Evolutionary conservation across 2,888 invertebrate genomes (phyloP).

Genomic region (Hypselothyrea guttata): DNA sequence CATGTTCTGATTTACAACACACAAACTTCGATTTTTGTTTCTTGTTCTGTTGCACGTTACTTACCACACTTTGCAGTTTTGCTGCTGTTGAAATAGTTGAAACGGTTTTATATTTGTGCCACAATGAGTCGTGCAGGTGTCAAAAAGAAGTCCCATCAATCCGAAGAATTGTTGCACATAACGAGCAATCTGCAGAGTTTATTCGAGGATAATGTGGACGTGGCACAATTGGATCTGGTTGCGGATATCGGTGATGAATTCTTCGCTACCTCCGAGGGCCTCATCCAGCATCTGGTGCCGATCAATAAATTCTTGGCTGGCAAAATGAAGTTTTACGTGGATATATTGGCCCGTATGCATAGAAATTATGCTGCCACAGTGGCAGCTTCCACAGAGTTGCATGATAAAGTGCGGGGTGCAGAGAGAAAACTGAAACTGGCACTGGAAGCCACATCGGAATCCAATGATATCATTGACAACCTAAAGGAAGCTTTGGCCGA

Average conservation of each 20-base stretch:
- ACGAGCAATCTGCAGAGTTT: not conserved
- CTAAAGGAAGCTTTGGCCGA: slow-evolving; percentile 58
- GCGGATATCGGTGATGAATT: slow-evolving; percentile 72
- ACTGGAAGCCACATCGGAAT: slow-evolving; percentile 68
- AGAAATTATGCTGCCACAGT: slow-evolving; percentile 61
- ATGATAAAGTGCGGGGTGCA: slow-evolving; percentile 60
- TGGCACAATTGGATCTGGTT: slow-evolving; percentile 70
- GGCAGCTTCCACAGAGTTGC: slow-evolving; percentile 37
- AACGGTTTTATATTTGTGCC: not conserved
- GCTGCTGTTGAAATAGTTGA: not conserved
- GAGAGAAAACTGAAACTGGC: slow-evolving; percentile 71
- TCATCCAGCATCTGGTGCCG: slow-evolving; percentile 65
- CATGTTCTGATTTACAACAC: slow-evolving; percentile 9
- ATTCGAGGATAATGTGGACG: slow-evolving; percentile 39
- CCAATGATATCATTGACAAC: slow-evolving; percentile 66
- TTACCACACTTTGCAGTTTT: slow-evolving; percentile 4
- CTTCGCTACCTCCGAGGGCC: slow-evolving; percentile 53
- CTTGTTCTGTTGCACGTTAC: slow-evolving; percentile 10
- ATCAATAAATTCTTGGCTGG: slow-evolving; percentile 60
- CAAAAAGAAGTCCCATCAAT: not conserved
- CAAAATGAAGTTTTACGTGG: slow-evolving; percentile 69
- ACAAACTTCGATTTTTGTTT: slow-evolving; percentile 1
- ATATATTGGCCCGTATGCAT: slow-evolving; percentile 70
- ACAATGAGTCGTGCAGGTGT: not conserved
- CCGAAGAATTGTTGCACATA: not conserved